Base-by-base conservation (phyloP, 2,888 invertebrate species). In the Torymus tubicola region DNA sequence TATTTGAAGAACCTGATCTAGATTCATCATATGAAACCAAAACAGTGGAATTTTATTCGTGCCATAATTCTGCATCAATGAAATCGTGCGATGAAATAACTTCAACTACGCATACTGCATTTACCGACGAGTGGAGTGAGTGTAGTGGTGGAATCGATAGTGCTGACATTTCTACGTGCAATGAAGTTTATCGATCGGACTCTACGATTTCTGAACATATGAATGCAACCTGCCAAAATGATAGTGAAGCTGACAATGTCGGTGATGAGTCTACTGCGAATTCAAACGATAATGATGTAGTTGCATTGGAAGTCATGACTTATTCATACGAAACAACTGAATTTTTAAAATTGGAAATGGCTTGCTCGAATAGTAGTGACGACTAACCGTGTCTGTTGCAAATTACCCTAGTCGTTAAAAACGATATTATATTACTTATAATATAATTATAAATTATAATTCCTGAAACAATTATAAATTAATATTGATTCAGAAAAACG, bases 261-360 rank as follows among this genome's bases (percentile, higher is more conserved):
- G 85, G 82, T 14, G 86, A 85, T 61, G 78, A 83, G 5, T 85
- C 85, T 8, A 64, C 57, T 3, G 4, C 10, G 3, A 68, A 63
- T 24, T 72, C 16, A 4, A 2, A 42, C 42, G 42, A 74, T n/a
- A 63, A 64, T 53, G 57, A 72, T 11, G 78, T 70, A 64, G 18
- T 18, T 21, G n/a, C 67, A 60, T 11, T 77, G 10, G 83, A 85
- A 73, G 84, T 50, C 24, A 85, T 87, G 86, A 81, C 84, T 0
- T 78, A 81, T 55, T 88, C 87, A 0, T 85, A 85, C 60, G 88
- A 89, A 8, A 88, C 88, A 0, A 84, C 63, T 14, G 89, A 89
- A 74, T 88, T 89, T 75, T 79, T 87, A 14, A 76, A 69, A 60
- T 60, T 89, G 3, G 89, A 89, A 80, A 70, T 78, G 5, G 72